phyloP scores from a whole-genome alignment of 2,888 invertebrate genomes.

The Polymixis lichenea region DNA sequence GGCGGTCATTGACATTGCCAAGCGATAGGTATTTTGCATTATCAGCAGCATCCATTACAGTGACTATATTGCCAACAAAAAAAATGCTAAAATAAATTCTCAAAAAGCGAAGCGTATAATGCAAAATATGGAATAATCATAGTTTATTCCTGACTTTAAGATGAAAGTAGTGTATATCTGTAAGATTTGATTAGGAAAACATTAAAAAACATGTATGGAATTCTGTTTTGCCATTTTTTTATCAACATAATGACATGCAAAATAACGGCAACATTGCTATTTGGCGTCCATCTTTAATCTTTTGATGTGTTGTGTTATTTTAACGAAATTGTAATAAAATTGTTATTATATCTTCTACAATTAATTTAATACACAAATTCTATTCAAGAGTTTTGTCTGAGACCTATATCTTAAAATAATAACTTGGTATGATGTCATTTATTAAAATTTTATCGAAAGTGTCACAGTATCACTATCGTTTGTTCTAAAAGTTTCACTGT shows the following conservation, averaged over 20 bases:
- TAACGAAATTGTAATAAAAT: constrained; percentile 79
- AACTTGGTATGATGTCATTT: constrained; percentile 70
- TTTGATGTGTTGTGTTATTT: constrained; percentile 89
- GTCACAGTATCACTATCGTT: constrained; percentile 88
- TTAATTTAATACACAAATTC: constrained; percentile 60
- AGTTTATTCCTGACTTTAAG: neutral
- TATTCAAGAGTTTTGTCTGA: constrained; percentile 59
- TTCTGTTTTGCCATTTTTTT: constrained; percentile 56
- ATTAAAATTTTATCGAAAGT: constrained; percentile 80
- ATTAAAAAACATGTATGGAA: neutral
- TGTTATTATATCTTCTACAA: constrained; percentile 65
- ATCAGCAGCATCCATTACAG: constrained; percentile 66
- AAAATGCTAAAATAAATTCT: constrained; percentile 39
- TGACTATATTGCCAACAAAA: constrained; percentile 54
- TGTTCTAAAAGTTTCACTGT: constrained; percentile 87
- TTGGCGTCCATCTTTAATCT: constrained; percentile 90
- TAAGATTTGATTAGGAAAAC: neutral
- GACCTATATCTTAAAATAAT: constrained; percentile 69
- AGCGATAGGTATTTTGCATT: constrained; percentile 69
- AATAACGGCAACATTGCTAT: constrained; percentile 84
- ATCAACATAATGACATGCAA: constrained; percentile 71
- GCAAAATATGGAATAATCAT: neutral
- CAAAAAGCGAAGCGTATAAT: neutral
- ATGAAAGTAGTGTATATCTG: too few species aligned
- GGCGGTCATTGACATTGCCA: constrained; percentile 66